These are phyloP conservation scores for Ptilodon capucinus DNA, from an alignment of 2,888 invertebrate species.

Conservation along the genomic window DNA sequence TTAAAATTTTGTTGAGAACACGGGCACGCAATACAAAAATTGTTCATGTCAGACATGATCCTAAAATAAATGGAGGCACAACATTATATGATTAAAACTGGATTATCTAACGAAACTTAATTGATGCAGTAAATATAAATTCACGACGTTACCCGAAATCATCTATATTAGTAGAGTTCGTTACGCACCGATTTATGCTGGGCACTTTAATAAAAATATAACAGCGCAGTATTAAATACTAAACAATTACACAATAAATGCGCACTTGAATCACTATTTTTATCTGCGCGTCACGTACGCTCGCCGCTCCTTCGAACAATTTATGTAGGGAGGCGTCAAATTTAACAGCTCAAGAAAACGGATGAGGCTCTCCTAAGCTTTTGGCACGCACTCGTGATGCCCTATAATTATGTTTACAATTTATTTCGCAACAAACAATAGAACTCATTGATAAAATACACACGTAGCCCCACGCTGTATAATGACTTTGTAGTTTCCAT, in stretches of 20 bases:
- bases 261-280: constrained; percentile 70
- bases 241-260: constrained; percentile 76
- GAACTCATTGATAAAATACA: constrained; percentile 39
- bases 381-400: constrained; percentile 55
- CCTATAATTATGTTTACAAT: constrained; percentile 66
- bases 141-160: constrained; percentile 55
- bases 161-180: constrained; percentile 42
- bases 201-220: constrained; percentile 58
- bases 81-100: no score
- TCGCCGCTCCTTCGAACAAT: constrained; percentile 57
- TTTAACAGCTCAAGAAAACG: constrained; percentile 69
- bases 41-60: no score
- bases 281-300: constrained; percentile 75
- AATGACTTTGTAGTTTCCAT: neutral
- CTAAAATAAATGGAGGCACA: no score
- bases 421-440: constrained; percentile 57
- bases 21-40: no score
- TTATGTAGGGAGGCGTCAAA: constrained; percentile 71
- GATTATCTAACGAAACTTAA: no score
- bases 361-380: constrained; percentile 61
- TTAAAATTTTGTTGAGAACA: no score
- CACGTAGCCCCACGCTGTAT: constrained; percentile 14
- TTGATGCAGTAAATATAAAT: no score
- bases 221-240: constrained; percentile 64
- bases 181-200: constrained; percentile 62